Evolutionary conservation across 2,113 vertebrate genomes (phyloP), one percentile per base, ranked within the genome.

Genomic region (Grammomys dolichurus): DNA sequence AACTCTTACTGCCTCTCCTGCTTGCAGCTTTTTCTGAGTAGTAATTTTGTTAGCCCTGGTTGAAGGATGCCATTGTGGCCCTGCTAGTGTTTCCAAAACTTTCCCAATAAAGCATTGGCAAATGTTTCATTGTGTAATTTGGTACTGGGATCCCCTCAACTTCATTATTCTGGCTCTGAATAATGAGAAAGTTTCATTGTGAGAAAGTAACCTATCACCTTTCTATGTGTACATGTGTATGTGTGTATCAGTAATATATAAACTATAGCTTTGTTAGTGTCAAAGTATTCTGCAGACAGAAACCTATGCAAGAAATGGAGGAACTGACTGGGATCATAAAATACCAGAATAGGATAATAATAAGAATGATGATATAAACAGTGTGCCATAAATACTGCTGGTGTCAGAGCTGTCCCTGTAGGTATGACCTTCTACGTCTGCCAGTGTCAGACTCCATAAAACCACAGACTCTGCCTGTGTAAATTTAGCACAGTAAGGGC

Each of bases 141-240:
- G 73, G 58, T 17, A 72, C 31, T 46, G 14, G 2, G 5, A 7
- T 69, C 2, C 9, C 72, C 28, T 92, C 75, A 40, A 40, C 93
- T 87, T 91, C 70, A 40, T 94, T 36, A 86, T 95, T 77, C 54
- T 94, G 19, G 90, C 51, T 75, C 78, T 75, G 77, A 70, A 2
- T 40, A 63, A 40, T 40, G 40, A 40, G 40, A 40, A 40, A 40
- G 22, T 60, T 93, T 90, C 24, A 65, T 54, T n/a, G 26, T 89
- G 22, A 93, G 36, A 96, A 73, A 86, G 16, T 46, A 51, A 46
- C 10, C 36, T 75, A 76, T 91, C 54, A 2, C 56, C 48, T 58
- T 31, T 72, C 3, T 60, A 46, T 48, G 22, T 80, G 0, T 46
- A 8, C 20, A 10, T 54, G 36, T 33, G 5, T 20, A 5, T 40